phyloP scores from a whole-genome alignment of 2,113 vertebrate species.

The Phycodurus eques region DNA sequence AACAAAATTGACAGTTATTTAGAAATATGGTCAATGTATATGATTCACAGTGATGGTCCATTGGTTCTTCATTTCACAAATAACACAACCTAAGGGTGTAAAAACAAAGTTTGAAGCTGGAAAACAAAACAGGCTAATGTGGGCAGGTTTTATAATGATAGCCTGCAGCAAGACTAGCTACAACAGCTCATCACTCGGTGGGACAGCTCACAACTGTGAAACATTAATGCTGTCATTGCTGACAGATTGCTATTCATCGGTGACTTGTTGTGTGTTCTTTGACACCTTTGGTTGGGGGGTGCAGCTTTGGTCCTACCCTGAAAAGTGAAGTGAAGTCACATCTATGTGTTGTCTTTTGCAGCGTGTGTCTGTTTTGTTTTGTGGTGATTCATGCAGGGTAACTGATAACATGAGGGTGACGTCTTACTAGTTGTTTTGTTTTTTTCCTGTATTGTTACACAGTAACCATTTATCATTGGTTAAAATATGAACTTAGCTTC shows the following conservation, averaged over 20 bases:
- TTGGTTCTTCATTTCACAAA: constrained; percentile 24
- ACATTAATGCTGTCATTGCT: constrained; percentile 23
- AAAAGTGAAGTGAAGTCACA: constrained; percentile 45
- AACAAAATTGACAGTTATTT: neutral
- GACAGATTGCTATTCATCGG: constrained; percentile 41
- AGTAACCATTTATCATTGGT: neutral
- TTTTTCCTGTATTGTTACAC: neutral
- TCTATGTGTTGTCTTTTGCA: constrained; percentile 47
- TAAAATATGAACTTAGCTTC: neutral
- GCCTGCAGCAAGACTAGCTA: constrained; percentile 40
- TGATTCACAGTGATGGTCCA: constrained; percentile 7
- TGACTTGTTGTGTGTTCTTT: constrained; percentile 46
- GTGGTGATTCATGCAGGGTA: constrained; percentile 26
- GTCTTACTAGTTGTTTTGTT: neutral
- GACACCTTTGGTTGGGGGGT: constrained; percentile 26
- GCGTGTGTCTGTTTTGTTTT: constrained; percentile 40
- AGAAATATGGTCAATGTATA: neutral
- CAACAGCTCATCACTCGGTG: constrained; percentile 36
- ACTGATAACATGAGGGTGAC: constrained; percentile 29
- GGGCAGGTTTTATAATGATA: constrained; percentile 37
- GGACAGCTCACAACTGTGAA: constrained; percentile 18
- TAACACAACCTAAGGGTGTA: constrained; percentile 36
- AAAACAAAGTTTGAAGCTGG: constrained; percentile 35
- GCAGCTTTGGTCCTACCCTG: constrained; percentile 54
- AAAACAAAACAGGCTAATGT: constrained; percentile 12